Evolutionary conservation across 2,797 vertebrate species (phyloP).

Genomic region (Peromyscus melanophrys): DNA sequence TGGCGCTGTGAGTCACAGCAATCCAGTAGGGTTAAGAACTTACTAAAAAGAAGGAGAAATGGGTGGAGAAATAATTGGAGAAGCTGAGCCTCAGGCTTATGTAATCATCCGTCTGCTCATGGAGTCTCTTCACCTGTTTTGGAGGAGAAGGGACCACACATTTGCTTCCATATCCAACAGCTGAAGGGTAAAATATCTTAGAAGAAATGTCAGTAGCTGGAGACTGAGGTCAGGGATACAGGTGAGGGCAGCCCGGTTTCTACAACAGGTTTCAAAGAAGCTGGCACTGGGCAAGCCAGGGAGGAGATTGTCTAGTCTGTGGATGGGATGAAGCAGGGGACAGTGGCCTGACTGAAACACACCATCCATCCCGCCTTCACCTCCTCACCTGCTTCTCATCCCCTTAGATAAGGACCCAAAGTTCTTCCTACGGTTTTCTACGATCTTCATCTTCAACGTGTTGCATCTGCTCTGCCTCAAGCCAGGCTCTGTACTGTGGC

Average conservation of each 20-base stretch:
- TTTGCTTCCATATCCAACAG: conserved; percentile 4
- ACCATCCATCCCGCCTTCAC: neutral
- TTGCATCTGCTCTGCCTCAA: neutral
- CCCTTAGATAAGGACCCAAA: neutral
- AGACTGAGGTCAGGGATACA: neutral
- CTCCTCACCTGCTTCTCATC: neutral
- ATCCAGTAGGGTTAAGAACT: neutral
- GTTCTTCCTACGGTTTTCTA: neutral
- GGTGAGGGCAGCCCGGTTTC: neutral
- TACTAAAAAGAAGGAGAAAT: neutral
- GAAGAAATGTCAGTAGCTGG: neutral
- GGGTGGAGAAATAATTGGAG: neutral
- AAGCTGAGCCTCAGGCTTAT: neutral
- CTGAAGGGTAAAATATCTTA: conserved; percentile 27
- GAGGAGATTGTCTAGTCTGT: neutral
- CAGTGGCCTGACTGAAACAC: neutral
- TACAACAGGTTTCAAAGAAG: neutral
- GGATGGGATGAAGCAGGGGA: neutral
- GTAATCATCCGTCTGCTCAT: neutral
- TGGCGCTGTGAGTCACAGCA: neutral
- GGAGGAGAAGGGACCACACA: neutral
- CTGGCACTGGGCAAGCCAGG: neutral
- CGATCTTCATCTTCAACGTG: no score
- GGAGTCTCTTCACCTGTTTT: conserved; percentile 45
- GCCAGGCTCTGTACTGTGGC: neutral